Evolutionary conservation across 1,140 invertebrate genomes (phyloP), one percentile per base, ranked within the genome.

Genomic region (Mycetomoellerius zeteki): DNA sequence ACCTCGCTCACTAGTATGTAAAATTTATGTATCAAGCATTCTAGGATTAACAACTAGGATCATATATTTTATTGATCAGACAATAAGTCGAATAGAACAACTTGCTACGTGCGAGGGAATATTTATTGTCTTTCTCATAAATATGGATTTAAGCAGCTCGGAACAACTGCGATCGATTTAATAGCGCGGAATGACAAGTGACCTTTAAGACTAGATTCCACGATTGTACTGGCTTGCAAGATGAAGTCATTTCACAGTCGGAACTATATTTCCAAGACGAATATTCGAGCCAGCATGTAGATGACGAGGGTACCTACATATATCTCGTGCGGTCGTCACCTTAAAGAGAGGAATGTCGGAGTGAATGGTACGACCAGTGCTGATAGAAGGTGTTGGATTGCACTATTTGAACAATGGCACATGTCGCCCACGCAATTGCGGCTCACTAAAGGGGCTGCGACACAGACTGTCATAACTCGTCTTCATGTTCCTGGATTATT

Each of bases 401-500:
- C 37, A 72, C 56, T 80, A 85, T 92, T 90, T 86, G 88, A 92
- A 93, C 92, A 92, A 92, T 92, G 91, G 86, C 77, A 86, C 88
- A 88, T 85, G 92, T 90, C 88, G 77, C 30, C 82, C 88, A 75
- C 64, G 82, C 89, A 88, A 77, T 89, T 88, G 73, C 76, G 43
- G 21, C 64, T 73, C 65, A 62, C 73, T 85, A 82, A 90, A 89
- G 77, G 86, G 71, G 52, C 80, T 87, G 67, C 87, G 89, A 93
- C 91, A 91, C 84, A 84, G 64, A 71, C 86, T 89, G 91, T 93
- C 92, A 92, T 93, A 91, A 92, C 89, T 86, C 86, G 89, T 87
- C 72, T 85, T 88, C 89, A 87, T 91, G 92, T 92, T 90, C 87
- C 86, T 85, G 86, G 88, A 81, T 93, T 92, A 92, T 93, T 93